Evolutionary conservation across 2,113 vertebrate species (phyloP).

Genomic region (Sula dactylatra): DNA sequence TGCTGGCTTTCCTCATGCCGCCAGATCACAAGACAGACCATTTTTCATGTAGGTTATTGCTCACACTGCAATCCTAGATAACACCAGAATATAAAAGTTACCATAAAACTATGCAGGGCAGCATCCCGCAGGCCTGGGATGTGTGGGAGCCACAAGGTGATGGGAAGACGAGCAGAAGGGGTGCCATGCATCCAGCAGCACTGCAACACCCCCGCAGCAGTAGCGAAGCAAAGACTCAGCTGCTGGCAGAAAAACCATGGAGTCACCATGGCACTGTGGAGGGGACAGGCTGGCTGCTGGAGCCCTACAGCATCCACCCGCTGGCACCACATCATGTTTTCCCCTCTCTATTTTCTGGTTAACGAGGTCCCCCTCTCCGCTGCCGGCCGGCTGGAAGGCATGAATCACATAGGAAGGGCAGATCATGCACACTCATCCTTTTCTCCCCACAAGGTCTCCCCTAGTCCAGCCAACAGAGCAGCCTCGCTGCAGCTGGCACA

Average conservation of each 20-base stretch:
- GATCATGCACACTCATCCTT: background rate
- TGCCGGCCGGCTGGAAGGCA: background rate
- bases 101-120: background rate
- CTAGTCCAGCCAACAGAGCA: background rate
- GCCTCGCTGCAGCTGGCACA: background rate
- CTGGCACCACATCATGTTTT: background rate
- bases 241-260: background rate
- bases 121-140: background rate
- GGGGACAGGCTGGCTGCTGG: background rate
- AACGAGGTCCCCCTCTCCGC: background rate
- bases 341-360: background rate
- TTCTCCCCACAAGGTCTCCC: background rate
- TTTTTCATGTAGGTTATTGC: background rate
- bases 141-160: background rate
- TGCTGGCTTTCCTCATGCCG: background rate
- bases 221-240: background rate
- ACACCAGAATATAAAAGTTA: background rate
- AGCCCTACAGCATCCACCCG: background rate
- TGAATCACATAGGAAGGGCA: slow-evolving; percentile 40
- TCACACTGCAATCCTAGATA: background rate
- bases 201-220: background rate
- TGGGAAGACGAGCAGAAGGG: background rate
- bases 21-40: background rate
- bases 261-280: background rate
- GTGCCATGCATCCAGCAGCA: background rate